Conservation (phyloP, 2,888 invertebrate genomes). For the Thyatira batis region DNA sequence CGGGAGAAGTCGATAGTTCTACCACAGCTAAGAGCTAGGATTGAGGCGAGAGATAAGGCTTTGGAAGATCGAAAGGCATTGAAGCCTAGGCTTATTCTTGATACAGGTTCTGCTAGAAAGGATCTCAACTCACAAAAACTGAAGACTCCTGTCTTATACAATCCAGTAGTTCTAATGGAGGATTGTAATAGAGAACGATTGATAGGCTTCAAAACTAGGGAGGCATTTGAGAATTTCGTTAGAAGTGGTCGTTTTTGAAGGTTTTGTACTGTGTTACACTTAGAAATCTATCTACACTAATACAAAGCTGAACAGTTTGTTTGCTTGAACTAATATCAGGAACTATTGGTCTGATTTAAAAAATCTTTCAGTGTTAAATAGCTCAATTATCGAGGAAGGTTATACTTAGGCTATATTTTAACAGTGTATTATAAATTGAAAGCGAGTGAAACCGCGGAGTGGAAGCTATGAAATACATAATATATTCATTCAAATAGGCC, state of each 20-base stretch:
- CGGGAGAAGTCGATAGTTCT: constrained; percentile 40
- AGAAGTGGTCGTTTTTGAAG: constrained; percentile 8
- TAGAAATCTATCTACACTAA: no score
- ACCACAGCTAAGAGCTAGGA: constrained; percentile 41
- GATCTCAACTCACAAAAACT: neutral
- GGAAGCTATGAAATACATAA: no score
- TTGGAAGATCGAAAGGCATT: constrained; percentile 14
- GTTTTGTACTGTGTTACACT: no score
- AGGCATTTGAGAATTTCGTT: constrained; percentile 19
- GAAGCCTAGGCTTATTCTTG: constrained; percentile 20
- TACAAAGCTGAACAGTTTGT: no score
- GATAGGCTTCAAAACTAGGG: constrained; percentile 14
- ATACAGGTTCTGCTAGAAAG: constrained; percentile 9
- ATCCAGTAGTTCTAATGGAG: constrained; percentile 28
- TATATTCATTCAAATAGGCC: no score
- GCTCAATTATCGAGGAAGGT: no score
- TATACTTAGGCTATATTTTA: no score
- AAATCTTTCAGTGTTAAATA: no score
- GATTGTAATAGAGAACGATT: constrained; percentile 46
- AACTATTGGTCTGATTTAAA: no score
- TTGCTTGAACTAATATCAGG: no score
- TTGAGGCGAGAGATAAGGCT: constrained; percentile 21
- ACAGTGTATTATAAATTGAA: no score
- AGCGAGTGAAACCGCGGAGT: no score
- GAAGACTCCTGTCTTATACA: constrained; percentile 8